Conservation (phyloP, 2,113 vertebrate species). For the Chauna torquata region DNA sequence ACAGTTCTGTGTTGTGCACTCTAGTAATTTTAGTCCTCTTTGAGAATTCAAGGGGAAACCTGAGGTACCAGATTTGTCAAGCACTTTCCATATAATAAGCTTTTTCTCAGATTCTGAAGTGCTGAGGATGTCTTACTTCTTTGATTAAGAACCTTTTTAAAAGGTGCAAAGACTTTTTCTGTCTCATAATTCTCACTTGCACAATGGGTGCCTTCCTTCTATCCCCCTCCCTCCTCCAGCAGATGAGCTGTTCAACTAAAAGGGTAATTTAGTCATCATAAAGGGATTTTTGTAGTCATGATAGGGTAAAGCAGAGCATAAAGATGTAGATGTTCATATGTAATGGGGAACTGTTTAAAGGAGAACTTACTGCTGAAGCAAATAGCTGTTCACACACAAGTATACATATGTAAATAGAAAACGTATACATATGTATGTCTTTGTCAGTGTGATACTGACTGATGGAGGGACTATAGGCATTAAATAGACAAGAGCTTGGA, state of each 20-base stretch:
- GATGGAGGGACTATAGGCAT: neutral
- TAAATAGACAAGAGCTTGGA: neutral
- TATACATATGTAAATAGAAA: neutral
- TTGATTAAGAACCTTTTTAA: conserved; percentile 21
- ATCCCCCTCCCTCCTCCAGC: neutral
- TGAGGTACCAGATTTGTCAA: neutral
- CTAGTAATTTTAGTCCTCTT: neutral
- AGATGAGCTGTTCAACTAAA: conserved; percentile 12
- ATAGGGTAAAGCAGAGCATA: neutral
- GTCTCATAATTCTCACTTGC: neutral
- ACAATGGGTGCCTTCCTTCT: neutral
- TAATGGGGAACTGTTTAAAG: neutral
- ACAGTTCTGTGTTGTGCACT: neutral
- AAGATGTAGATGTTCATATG: neutral
- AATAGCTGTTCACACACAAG: neutral
- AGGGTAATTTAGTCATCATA: neutral
- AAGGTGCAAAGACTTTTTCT: conserved; percentile 6
- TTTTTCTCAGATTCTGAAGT: neutral
- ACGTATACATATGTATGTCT: neutral
- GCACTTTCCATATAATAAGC: neutral
- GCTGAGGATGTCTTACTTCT: neutral
- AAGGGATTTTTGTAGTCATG: neutral
- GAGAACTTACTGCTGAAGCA: neutral
- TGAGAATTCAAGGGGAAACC: neutral
- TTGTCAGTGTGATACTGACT: neutral